phyloP scores from a whole-genome alignment of 2,888 invertebrate species.

The Rhingia campestris region DNA sequence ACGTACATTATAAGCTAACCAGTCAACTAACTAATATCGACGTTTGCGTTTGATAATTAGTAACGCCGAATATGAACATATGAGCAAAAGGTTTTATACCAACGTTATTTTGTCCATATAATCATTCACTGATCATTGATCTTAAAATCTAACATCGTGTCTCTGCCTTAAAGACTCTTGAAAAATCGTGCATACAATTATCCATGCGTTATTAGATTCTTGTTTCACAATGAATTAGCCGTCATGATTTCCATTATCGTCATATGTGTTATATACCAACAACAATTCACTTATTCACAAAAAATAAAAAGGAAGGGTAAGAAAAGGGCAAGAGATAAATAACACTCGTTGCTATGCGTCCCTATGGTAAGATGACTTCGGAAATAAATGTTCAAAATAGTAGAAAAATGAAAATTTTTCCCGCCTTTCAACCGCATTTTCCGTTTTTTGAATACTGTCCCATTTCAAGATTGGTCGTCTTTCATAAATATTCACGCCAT shows the following conservation, averaged over 20 bases:
- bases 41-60: too few relatives aligned
- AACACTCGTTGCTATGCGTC: slow-evolving; percentile 30
- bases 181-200: slow-evolving; percentile 26
- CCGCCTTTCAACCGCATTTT: slow-evolving; percentile 44
- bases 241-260: slow-evolving; percentile 26
- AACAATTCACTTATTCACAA: slow-evolving; percentile 46
- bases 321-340: slow-evolving; percentile 9
- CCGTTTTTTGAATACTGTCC: slow-evolving; percentile 29
- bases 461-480: slow-evolving; percentile 24
- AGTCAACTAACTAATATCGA: too few relatives aligned
- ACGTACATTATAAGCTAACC: too few relatives aligned
- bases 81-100: too few relatives aligned
- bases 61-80: too few relatives aligned
- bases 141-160: slow-evolving; percentile 38
- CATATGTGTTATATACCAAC: slow-evolving; percentile 33
- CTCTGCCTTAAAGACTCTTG: slow-evolving; percentile 11
- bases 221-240: slow-evolving; percentile 38
- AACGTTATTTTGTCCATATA: too few relatives aligned
- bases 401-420: slow-evolving; percentile 45
- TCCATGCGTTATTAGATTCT: slow-evolving; percentile 27
- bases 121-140: slow-evolving; percentile 49
- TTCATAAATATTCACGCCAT: slow-evolving; percentile 42
- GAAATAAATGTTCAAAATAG: slow-evolving; percentile 49
- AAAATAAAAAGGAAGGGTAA: slow-evolving; percentile 1
- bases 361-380: slow-evolving; percentile 13